phyloP scores from a whole-genome alignment of 2,888 invertebrate species.

The Metopia argyrocephala region DNA sequence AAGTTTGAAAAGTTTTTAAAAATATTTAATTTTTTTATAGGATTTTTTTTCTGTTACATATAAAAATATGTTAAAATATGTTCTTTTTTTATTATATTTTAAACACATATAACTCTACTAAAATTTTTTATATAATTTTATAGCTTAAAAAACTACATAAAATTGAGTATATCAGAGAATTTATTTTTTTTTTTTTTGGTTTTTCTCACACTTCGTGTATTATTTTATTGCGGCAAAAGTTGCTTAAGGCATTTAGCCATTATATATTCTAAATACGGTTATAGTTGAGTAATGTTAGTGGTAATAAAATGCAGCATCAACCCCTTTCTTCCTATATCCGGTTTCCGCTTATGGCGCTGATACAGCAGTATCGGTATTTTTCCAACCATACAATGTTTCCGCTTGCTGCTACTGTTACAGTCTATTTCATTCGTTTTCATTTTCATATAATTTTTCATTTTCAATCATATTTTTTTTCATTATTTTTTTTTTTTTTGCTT shows the following conservation, averaged over 20 bases:
- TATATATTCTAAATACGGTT: not conserved
- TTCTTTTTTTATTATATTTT: no score
- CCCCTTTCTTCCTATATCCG: slow-evolving; percentile 57
- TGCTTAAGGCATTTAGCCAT: slow-evolving; percentile 25
- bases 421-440: slow-evolving; percentile 25
- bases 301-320: slow-evolving; percentile 49
- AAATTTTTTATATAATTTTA: no score
- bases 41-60: no score
- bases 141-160: no score
- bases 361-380: slow-evolving; percentile 60
- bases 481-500: slow-evolving; percentile 1
- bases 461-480: not conserved
- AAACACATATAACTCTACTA: no score
- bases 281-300: slow-evolving; percentile 9
- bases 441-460: not conserved
- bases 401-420: slow-evolving; percentile 42
- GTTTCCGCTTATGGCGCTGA: slow-evolving; percentile 59
- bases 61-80: no score
- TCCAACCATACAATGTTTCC: slow-evolving; percentile 58
- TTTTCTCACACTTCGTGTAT: not conserved
- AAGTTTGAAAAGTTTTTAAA: no score
- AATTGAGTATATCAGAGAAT: slow-evolving; percentile 39
- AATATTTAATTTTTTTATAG: no score
- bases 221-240: not conserved
- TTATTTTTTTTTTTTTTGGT: not conserved